These are phyloP conservation scores for Meloidogyne chitwoodi DNA, from an alignment of 1,140 invertebrate species.

Conservation along the genomic window DNA sequence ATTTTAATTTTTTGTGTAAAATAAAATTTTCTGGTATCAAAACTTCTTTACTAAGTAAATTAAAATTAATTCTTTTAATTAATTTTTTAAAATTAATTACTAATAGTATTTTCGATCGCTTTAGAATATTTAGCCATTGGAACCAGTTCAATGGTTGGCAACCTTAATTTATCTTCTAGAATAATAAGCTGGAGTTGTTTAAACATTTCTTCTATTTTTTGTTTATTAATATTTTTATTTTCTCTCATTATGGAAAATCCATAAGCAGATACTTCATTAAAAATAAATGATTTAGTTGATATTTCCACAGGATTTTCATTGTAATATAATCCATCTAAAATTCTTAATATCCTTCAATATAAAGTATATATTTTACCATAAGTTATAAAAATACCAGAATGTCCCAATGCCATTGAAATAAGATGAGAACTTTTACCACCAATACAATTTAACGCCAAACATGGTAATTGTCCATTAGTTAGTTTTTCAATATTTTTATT, in stretches of 20 bases:
- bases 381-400: background rate
- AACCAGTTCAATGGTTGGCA: background rate
- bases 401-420: background rate
- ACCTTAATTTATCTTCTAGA: background rate
- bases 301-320: background rate
- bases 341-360: no score
- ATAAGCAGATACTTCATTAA: background rate
- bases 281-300: background rate
- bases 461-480: background rate
- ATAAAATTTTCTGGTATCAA: background rate
- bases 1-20: no score
- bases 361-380: background rate
- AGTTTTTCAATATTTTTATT: background rate
- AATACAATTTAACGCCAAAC: constrained; percentile 4
- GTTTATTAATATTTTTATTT: background rate
- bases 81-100: background rate
- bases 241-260: background rate
- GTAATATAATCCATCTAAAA: background rate
- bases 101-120: background rate
- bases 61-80: no score
- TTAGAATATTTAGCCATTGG: background rate
- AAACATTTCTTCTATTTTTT: constrained; percentile 15
- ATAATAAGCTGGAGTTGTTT: background rate
- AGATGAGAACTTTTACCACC: background rate
- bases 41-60: background rate